Evolutionary conservation across 2,797 vertebrate genomes (phyloP).

Genomic region (Silurus lanzhouensis): DNA sequence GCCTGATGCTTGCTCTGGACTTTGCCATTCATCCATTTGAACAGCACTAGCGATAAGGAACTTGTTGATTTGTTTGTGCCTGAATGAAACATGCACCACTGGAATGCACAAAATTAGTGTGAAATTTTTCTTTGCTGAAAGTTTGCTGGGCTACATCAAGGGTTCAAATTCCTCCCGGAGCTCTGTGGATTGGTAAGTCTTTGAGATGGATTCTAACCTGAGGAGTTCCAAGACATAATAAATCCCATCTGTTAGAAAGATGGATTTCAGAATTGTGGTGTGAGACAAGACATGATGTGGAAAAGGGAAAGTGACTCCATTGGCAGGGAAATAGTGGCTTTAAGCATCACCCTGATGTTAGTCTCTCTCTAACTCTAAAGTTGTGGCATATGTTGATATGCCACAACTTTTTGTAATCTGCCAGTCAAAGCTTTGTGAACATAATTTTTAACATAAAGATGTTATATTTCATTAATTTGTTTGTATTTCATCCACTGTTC

Average conservation of each 20-base stretch:
- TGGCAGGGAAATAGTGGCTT: neutral
- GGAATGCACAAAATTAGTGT: conserved; percentile 48
- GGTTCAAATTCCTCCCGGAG: conserved; percentile 23
- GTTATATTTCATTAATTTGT: too few species aligned
- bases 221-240: conserved; percentile 7
- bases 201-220: neutral
- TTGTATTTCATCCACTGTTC: neutral
- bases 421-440: neutral
- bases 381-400: neutral
- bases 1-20: conserved; percentile 78
- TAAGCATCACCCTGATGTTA: conserved; percentile 30
- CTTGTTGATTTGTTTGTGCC: conserved; percentile 44
- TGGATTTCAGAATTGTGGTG: conserved; percentile 1
- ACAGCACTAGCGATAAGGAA: conserved; percentile 46
- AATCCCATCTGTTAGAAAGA: neutral
- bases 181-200: conserved; percentile 43
- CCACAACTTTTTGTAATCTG: neutral
- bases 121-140: conserved; percentile 27
- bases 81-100: conserved; percentile 46
- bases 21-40: conserved; percentile 65
- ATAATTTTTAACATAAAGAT: too few species aligned
- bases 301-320: neutral
- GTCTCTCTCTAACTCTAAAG: conserved; percentile 21
- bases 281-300: neutral
- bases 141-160: conserved; percentile 12